Evolutionary conservation across 2,797 vertebrate species (phyloP), one percentile per base, ranked within the genome.

Genomic region (Sebastes matsubarae): DNA sequence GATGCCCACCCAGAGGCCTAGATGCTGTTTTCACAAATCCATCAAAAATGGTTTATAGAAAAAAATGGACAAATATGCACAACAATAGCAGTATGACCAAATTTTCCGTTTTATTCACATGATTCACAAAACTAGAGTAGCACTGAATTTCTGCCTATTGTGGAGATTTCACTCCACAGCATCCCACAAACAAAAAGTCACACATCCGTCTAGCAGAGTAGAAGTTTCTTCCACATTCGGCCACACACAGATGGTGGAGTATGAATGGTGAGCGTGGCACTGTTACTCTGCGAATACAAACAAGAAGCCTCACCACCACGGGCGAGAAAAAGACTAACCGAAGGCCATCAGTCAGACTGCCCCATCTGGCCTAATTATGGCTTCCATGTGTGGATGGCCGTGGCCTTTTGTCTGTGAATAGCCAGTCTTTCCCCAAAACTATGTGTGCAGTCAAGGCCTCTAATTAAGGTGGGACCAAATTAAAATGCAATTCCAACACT

Each of bases 291-390:
- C 88, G 89, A 91, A 85, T 72, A 75, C 75, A 79, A 90, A 91
- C 87, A 90, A 81, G 81, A 77, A 87, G 80, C 68, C 79, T 81
- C 72, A 88, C 81, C 73, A 88, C 79, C 78, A 83, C 61, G 74
- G 72, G 76, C 61, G 55, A 82, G 73, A 79, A 85, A 85, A 83
- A 79, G 81, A 87, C 79, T 69, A 88, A 89, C 82, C 85, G 86
- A 81, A 89, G 81, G 72, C 87, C 86, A 89, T 92, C 75, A 87
- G 76, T 89, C 82, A 79, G 84, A 81, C 84, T 65, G 77, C 85
- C 93, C 93, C 93, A 94, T 93, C 92, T 94, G 93, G 93, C 83
- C 89, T 94, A 92, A 94, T 95, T 95, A 93, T 87, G 81, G 75
- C 69, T 83, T 85, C 75, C 78, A 87, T 91, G 89, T 36, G 75